These are phyloP conservation scores for Sminthurinus signatus DNA, from an alignment of 1,140 invertebrate species.

Conservation along the genomic window DNA sequence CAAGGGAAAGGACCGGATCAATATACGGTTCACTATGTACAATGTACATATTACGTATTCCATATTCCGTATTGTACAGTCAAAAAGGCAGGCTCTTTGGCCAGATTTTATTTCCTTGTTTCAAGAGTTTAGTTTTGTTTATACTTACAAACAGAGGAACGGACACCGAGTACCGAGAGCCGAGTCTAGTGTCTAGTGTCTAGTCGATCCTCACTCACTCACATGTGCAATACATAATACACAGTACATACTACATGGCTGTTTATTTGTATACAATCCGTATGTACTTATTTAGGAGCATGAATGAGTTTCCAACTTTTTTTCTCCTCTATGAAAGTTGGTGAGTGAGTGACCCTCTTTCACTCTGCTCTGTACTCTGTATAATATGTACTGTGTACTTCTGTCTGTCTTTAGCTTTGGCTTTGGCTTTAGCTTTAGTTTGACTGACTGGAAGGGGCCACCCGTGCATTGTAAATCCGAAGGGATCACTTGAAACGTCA, in stretches of 20 bases:
- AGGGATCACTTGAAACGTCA: conserved; percentile 27
- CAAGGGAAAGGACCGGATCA: background rate
- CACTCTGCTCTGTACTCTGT: too few species aligned
- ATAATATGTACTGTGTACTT: too few species aligned
- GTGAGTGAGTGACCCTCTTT: too few species aligned
- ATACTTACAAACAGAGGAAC: background rate
- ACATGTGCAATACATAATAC: too few species aligned
- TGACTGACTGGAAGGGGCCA: conserved; percentile 16
- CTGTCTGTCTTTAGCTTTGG: too few species aligned
- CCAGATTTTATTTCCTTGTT: conserved; percentile 34
- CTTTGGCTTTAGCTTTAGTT: too few species aligned
- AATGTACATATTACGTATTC: too few species aligned
- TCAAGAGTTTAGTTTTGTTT: too few species aligned
- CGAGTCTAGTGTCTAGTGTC: too few species aligned
- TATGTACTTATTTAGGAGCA: background rate
- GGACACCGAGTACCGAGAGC: background rate
- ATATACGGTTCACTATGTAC: background rate
- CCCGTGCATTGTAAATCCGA: conserved; percentile 35
- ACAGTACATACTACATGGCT: background rate
- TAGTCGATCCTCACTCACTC: too few species aligned
- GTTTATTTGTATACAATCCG: background rate
- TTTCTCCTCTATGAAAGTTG: too few species aligned
- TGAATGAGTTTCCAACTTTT: too few species aligned
- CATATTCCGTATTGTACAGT: background rate
- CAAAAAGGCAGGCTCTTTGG: conserved; percentile 9